These are phyloP conservation scores for Trissolcus basalis DNA, from an alignment of 1,140 invertebrate genomes.

Conservation along the genomic window DNA sequence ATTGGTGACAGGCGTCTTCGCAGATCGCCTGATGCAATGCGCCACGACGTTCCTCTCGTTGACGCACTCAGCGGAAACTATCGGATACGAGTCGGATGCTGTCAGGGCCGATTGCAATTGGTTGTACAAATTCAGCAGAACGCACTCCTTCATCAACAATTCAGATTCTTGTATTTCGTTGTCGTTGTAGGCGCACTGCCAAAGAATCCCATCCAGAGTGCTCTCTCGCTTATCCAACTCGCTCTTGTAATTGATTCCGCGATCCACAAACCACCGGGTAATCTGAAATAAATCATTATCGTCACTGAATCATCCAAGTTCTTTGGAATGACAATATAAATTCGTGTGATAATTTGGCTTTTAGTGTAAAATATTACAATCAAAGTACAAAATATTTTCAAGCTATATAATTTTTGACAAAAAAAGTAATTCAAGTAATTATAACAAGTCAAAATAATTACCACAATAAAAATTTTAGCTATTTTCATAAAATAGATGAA, in stretches of 20 bases:
- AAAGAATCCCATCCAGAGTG: conserved; percentile 63
- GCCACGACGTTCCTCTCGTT: conserved; percentile 49
- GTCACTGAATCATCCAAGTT: conserved; percentile 2
- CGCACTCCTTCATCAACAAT: conserved; percentile 65
- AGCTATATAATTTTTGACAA: no score
- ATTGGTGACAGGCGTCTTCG: conserved; percentile 51
- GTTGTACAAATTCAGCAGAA: conserved; percentile 67
- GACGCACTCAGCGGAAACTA: conserved; percentile 36
- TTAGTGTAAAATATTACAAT: no score
- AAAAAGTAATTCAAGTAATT: no score
- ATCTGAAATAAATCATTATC: conserved; percentile 59
- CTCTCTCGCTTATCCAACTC: conserved; percentile 54
- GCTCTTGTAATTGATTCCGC: conserved; percentile 64
- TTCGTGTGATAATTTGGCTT: conserved; percentile 3
- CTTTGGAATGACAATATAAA: background rate
- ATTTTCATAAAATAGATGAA: no score
- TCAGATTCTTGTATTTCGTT: conserved; percentile 56
- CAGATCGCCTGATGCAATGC: conserved; percentile 48
- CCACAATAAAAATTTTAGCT: no score
- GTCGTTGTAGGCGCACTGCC: conserved; percentile 65
- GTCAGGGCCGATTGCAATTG: conserved; percentile 64
- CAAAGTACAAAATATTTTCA: no score
- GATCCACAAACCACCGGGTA: conserved; percentile 68
- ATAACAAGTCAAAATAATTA: no score
- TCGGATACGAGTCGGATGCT: conserved; percentile 60